Evolutionary conservation across 2,797 vertebrate species (phyloP), one percentile per base, ranked within the genome.

Genomic region (Lacerta viridis): DNA sequence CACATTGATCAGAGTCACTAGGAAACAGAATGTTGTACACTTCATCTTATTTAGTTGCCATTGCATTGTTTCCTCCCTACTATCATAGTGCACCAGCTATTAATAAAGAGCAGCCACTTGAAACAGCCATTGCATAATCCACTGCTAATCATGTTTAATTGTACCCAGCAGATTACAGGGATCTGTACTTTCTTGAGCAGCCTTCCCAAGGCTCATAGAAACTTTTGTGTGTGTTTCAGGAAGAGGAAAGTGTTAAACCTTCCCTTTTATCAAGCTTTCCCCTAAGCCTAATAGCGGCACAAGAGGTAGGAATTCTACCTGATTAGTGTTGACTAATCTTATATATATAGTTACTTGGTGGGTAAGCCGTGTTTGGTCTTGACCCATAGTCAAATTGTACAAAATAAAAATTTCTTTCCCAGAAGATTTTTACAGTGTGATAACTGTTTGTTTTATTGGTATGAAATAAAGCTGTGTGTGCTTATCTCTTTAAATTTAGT

Each of bases 141-240:
- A 82, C 46, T n/a, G 80, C 50, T n/a, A 82, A 61, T n/a, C 55
- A 72, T 59, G 13, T 20, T 36, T 87, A 80, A 59, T 80, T 94
- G 91, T 77, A 84, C 71, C 77, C 5, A 78, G 84, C 39, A 33
- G 43, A 84, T 76, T 41, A n/a, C 69, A 55, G 0, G 83, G 61
- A 80, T 84, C 83, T 7, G 69, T 39, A 39, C 80, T 27, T 80
- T 68, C 66, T 66, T n/a, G 25, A 83, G 41, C 39, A 69, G 81
- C 39, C 64, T 64, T 69, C 3, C 66, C 10, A n/a, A 89, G 50
- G 86, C 29, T 41, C 6, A 84, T 79, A 15, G 3, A 29, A 88
- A 20, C 36, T 83, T 89, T 61, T 18, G 11, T 69, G 0, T 64
- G 36, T 2, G 0, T 80, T 55, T 23, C 18, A 27, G 64, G 18